These are phyloP conservation scores for Papilio polytes DNA, from an alignment of 1,140 invertebrate genomes.

Conservation along the genomic window DNA sequence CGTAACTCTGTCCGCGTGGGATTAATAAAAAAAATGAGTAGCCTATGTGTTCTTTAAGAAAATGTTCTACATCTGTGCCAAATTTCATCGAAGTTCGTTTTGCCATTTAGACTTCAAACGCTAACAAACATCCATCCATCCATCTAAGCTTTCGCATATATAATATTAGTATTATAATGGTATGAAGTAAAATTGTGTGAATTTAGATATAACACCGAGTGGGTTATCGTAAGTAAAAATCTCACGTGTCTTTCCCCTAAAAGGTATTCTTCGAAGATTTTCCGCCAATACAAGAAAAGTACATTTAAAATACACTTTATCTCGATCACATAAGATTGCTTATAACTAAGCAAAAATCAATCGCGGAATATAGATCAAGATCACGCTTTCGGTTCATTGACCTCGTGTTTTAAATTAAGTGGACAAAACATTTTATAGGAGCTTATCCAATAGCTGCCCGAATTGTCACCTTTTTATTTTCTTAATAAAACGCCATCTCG, in stretches of 20 bases:
- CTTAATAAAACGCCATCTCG: neutral
- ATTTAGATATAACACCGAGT: neutral
- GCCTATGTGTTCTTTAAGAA: no score
- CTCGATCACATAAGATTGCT: neutral
- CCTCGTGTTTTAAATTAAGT: neutral
- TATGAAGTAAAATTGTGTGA: no score
- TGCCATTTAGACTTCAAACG: no score
- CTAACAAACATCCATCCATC: no score
- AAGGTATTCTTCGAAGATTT: neutral
- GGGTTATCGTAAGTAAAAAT: no score
- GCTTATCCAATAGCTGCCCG: neutral
- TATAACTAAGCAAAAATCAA: neutral
- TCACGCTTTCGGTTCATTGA: slow-evolving; percentile 14
- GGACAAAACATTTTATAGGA: slow-evolving; percentile 34
- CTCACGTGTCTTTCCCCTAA: no score
- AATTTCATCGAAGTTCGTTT: no score
- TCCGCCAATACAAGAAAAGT: neutral
- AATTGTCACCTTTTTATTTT: neutral
- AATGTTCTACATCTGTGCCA: no score
- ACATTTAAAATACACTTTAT: slow-evolving; percentile 2
- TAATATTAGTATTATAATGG: no score
- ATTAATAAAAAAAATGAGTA: no score
- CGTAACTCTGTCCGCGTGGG: no score
- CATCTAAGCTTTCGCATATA: no score
- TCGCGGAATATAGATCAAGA: slow-evolving; percentile 22